Base-by-base conservation (phyloP, 2,113 vertebrate species). In the Tetrao urogallus region DNA sequence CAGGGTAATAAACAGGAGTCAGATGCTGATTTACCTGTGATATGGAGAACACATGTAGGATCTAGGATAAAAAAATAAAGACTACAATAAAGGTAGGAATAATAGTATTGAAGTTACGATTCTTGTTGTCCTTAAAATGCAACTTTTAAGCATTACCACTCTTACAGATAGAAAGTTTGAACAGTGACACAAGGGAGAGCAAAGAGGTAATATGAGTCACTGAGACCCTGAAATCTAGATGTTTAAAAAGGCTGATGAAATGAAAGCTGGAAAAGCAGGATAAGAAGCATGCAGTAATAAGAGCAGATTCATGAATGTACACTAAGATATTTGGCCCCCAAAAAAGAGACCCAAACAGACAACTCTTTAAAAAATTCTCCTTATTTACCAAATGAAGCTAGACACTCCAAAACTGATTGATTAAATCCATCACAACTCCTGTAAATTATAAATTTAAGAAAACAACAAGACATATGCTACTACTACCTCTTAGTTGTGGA, bases 401-500 rank as follows among this genome's bases (percentile, higher is more conserved):
- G 57, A 88, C 90, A 61, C 47, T 91, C 52, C 77, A 34, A 78
- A 82, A 88, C 67, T 60, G 22, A 36, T 94, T 82, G 36, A 75
- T 11, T 4, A 92, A 94, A 89, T 65, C 47, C 80, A 85, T 61
- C 87, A 86, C 0, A 0, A 92, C 79, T 72, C 81, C 34, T 78
- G 27, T 42, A 90, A 24, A 75, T 61, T 83, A 88, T 36, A 94
- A 70, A 57, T 86, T 58, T 16, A 0, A 50, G 82, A 77, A 47
- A 50, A 50, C 48, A 50, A 93, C 52, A 75, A 96, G 57, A 72
- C 87, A 93, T 80, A 95, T 90, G 85, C 57, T 94, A 83, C 91
- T 93, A 95, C 79, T 86, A 28, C 27, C 67, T 72, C 91, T 94
- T 91, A 73, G 71, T 84, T 88, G 60, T 78, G 86, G 94, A 96